Evolutionary conservation across 2,888 invertebrate genomes (phyloP), one percentile per base, ranked within the genome.

Genomic region (Drosophila lacicola): DNA sequence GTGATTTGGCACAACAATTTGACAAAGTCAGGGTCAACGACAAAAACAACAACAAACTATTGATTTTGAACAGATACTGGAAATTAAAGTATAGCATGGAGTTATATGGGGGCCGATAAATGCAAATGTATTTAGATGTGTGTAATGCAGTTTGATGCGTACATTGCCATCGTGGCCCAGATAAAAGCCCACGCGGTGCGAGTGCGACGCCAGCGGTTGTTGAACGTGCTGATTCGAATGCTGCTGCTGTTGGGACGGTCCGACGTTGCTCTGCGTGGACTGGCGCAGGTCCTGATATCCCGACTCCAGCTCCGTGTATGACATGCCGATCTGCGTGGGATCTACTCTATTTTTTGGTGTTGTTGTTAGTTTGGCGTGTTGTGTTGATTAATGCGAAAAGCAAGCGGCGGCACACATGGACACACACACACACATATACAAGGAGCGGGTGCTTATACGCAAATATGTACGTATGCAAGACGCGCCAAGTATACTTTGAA

Each of bases 231-330:
- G 66, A 17, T 56, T 56, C 74, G 74, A 41, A 14, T 44, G 67
- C 41, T 68, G 66, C 44, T 68, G 58, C 54, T 66, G 55, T 36
- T 84, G 74, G 19, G 80, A 42, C 4, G 65, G 60, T 49, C 63
- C 70, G 39, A 53, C 62, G 62, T 44, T 79, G 47, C 47, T 69
- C 13, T 75, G 80, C 19, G 90, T 81, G 14, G 90, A 83, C 51
- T 90, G 90, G 55, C 90, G 89, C 92, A 96, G 94, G 90, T 96
- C 97, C 94, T 97, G 97, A 94, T 97, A 97, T 86, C 97, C 97
- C 94, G 96, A 96, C 94, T 97, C 97, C 90, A 97, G 94, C 94
- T 97, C 97, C 92, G 97, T 97, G 93, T 97, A 97, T 92, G 97
- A 97, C 97, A 97, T 97, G n/a, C 25, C 58, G 62, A 34, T n/a